These are phyloP conservation scores for Cosmia pyralina DNA, from an alignment of 2,888 invertebrate genomes.

Conservation along the genomic window DNA sequence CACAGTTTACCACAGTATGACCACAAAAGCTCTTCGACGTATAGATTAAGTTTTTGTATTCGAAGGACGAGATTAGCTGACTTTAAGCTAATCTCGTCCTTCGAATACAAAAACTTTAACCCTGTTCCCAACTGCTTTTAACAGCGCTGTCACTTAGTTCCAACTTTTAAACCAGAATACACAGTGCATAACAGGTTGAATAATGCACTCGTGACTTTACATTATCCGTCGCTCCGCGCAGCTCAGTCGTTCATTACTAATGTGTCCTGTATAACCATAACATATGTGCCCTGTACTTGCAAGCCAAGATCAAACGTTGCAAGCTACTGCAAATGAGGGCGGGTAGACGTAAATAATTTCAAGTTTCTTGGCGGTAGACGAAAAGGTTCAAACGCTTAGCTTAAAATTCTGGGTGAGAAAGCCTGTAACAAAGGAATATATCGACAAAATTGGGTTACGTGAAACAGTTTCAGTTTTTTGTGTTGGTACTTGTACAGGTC, in stretches of 20 bases:
- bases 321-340: constrained; percentile 27
- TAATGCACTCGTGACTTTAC: constrained; percentile 40
- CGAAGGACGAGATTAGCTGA: no score
- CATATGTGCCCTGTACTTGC: constrained; percentile 16
- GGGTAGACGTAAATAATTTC: constrained; percentile 19
- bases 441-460: constrained; percentile 37
- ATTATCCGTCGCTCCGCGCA: constrained; percentile 20
- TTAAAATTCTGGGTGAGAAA: constrained; percentile 28
- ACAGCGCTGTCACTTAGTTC: constrained; percentile 37
- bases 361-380: not conserved
- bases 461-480: constrained; percentile 25
- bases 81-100: not conserved
- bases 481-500: no score
- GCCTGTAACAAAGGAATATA: constrained; percentile 6
- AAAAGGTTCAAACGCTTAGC: constrained; percentile 10
- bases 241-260: constrained; percentile 55
- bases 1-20: not conserved
- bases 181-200: constrained; percentile 38
- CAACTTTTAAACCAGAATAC: constrained; percentile 39
- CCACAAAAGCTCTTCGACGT: not conserved
- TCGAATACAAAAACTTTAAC: constrained; percentile 13
- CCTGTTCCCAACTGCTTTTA: constrained; percentile 12
- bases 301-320: constrained; percentile 41
- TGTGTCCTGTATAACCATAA: constrained; percentile 33
- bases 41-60: not conserved